These are phyloP conservation scores for Pyralis farinalis DNA, from an alignment of 2,888 invertebrate species.

Conservation along the genomic window DNA sequence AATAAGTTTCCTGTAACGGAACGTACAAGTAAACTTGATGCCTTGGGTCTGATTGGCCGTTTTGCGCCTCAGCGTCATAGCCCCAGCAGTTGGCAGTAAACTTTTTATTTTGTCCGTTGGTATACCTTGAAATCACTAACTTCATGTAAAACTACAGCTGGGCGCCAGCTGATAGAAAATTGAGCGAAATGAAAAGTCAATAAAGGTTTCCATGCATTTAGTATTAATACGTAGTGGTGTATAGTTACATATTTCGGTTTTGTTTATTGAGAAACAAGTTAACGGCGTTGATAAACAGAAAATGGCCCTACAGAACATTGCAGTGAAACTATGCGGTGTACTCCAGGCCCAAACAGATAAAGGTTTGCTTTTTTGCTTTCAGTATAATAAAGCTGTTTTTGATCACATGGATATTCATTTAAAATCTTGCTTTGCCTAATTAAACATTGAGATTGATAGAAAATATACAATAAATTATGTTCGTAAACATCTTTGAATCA, in stretches of 20 bases:
- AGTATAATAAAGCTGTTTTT: too few species aligned
- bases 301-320: conserved; percentile 77
- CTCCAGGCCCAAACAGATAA: conserved; percentile 68
- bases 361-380: conserved; percentile 47
- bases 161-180: conserved; percentile 75
- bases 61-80: conserved; percentile 27
- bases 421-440: too few species aligned
- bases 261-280: conserved; percentile 37
- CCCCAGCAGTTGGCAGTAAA: conserved; percentile 22
- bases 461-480: too few species aligned
- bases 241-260: conserved; percentile 25
- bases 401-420: too few species aligned
- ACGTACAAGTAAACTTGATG: conserved; percentile 25
- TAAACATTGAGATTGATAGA: too few species aligned
- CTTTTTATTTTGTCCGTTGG: conserved; percentile 8
- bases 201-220: conserved; percentile 44
- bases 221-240: conserved; percentile 44
- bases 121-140: conserved; percentile 28
- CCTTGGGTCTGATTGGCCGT: conserved; percentile 50
- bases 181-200: conserved; percentile 69
- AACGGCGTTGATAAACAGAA: conserved; percentile 26
- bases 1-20: conserved; percentile 31
- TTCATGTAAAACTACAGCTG: conserved; percentile 68
- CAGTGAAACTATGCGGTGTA: conserved; percentile 80
- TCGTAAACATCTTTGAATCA: too few species aligned